Base-by-base conservation (phyloP, 2,888 invertebrate genomes). In the Lasioglossum leucozonium region DNA sequence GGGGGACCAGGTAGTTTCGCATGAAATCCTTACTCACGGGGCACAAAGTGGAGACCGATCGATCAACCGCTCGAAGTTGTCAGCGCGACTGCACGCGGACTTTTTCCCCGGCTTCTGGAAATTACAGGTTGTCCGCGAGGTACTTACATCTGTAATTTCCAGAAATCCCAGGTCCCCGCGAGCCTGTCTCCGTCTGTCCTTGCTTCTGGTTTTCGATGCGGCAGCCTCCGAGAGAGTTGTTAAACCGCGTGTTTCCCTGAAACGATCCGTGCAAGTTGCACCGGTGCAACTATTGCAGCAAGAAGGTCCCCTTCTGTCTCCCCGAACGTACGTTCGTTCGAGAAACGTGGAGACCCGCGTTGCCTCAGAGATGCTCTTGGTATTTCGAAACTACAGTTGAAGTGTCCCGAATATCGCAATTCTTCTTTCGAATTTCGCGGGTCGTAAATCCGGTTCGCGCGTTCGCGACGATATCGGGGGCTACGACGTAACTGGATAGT, bases 41-140 rank as follows among this genome's bases (percentile, higher is more conserved):
- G 13, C 37, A 83, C 47, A 74, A 74, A 78, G 30, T 13, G 34
- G n/a, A 79, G 16, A 18, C 26, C 69, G 67, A 69, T 73, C 83
- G 72, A 84, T 79, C 83, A 26, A 42, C 78, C 73, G 55, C 67
- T 42, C n/a, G 58, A 55, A 40, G 37, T 77, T 73, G 78, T 74
- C 78, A 18, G 18, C 42, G 47, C n/a, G 69, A 62, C 73, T 74
- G 40, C 34, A 55, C 55, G 73, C 47, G 11, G 72, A 37, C 37
- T 69, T 77, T 42, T 72, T 55, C 76, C 30, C 40, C 76, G 10
- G 18, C n/a, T 44, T 47, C 47, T 30, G 18, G 22, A 72, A 42
- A 71, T 18, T 42, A 10, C 42, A 16, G 73, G 37, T 58, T 58
- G 40, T 51, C 40, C n/a, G 34, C 62, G 34, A n/a, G 30, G 16